Evolutionary conservation across 2,113 vertebrate species (phyloP).

Genomic region (Chaenocephalus aceratus): DNA sequence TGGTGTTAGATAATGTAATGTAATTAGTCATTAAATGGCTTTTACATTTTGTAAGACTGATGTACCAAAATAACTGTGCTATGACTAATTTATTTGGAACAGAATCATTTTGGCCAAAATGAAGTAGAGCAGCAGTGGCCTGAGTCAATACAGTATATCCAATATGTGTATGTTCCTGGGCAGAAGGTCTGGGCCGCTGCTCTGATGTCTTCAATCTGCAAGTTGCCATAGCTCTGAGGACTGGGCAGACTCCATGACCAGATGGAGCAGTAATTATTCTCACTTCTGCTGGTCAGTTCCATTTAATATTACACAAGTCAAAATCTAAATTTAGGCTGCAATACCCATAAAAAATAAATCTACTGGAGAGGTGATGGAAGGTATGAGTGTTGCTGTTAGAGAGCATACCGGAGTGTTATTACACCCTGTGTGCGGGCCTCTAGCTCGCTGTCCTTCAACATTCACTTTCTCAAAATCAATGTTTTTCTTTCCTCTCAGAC

Average conservation of each 20-base stretch:
- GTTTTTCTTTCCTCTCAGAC: background rate
- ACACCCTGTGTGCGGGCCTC: background rate
- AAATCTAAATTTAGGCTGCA: constrained; percentile 37
- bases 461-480: background rate
- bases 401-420: constrained; percentile 10
- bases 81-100: background rate
- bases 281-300: constrained; percentile 30
- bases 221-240: constrained; percentile 13
- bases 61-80: background rate
- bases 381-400: background rate
- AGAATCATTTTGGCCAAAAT: background rate
- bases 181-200: constrained; percentile 8
- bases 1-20: background rate
- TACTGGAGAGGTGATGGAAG: background rate
- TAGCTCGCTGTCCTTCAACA: background rate
- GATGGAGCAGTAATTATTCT: constrained; percentile 45
- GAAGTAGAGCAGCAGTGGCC: background rate
- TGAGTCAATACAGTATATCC: background rate
- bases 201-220: constrained; percentile 32
- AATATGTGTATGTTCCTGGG: constrained; percentile 13
- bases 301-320: constrained; percentile 41
- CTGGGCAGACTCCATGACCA: constrained; percentile 10
- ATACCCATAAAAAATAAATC: constrained; percentile 25
- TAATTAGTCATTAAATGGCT: background rate
- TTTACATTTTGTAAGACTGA: background rate